Evolutionary conservation across 2,113 vertebrate species (phyloP).

Genomic region (Tursiops truncatus): DNA sequence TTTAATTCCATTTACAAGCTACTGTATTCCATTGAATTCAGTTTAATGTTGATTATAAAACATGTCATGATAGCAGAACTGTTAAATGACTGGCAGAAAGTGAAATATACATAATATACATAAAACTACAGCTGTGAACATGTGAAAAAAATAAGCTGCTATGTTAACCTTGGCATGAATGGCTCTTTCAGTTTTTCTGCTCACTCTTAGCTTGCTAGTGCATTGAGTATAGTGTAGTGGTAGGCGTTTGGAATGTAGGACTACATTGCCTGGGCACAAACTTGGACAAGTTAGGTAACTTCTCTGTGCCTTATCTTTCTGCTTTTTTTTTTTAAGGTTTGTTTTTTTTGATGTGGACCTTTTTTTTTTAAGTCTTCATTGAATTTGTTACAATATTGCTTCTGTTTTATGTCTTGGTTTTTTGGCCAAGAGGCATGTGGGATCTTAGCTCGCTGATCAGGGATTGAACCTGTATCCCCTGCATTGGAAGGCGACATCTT

Average conservation of each 20-base stretch:
- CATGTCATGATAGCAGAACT: background rate
- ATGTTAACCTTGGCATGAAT: background rate
- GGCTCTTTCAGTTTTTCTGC: background rate
- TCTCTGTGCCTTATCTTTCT: background rate
- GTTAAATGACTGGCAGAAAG: background rate
- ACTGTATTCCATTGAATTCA: background rate
- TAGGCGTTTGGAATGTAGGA: background rate
- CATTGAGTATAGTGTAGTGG: background rate
- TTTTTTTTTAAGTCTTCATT: too few species aligned
- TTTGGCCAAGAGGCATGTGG: too few species aligned
- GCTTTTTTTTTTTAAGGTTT: too few species aligned
- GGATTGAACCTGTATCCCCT: too few species aligned
- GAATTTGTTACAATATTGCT: too few species aligned
- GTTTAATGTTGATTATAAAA: slow-evolving; percentile 1
- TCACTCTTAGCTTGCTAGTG: background rate
- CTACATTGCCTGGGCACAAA: background rate
- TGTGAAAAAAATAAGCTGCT: background rate
- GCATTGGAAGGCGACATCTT: too few species aligned
- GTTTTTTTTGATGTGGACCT: too few species aligned
- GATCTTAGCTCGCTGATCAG: too few species aligned
- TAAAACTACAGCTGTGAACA: background rate
- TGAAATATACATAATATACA: background rate
- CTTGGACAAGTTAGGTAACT: background rate
- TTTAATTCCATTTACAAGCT: slow-evolving; percentile 11
- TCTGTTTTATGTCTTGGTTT: too few species aligned